Evolutionary conservation across 2,113 vertebrate genomes (phyloP).

Genomic region (Chaetops frenatus): DNA sequence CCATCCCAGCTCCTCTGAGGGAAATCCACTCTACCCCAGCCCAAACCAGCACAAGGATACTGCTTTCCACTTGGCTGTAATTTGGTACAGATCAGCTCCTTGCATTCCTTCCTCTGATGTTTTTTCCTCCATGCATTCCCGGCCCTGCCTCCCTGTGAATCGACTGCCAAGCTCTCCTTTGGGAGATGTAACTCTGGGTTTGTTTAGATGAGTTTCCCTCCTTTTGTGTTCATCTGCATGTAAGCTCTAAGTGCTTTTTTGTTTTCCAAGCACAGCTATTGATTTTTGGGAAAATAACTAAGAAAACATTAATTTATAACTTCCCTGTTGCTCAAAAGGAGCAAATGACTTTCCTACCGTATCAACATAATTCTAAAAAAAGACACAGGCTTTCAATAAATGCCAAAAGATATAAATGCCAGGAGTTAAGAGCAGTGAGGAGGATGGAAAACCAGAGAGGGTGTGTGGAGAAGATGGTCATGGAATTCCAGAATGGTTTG

Average conservation of each 20-base stretch:
- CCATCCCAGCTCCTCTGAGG: background rate
- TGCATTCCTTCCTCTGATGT: background rate
- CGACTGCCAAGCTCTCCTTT: background rate
- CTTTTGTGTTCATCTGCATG: background rate
- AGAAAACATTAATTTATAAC: background rate
- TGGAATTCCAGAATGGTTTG: background rate
- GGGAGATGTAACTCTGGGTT: background rate
- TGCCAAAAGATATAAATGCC: background rate
- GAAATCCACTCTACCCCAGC: background rate
- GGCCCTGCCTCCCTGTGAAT: background rate
- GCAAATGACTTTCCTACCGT: background rate
- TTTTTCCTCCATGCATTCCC: fast-evolving
- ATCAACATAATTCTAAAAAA: background rate
- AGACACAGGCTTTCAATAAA: background rate
- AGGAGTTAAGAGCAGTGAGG: background rate
- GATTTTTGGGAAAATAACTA: background rate
- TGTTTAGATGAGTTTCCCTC: background rate
- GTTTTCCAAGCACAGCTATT: background rate
- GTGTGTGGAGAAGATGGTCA: background rate
- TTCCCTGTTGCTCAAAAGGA: background rate
- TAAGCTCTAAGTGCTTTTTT: background rate
- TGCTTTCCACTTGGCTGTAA: background rate
- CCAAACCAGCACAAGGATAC: background rate
- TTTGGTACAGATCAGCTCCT: background rate
- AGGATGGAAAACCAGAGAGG: background rate